Percentiles rank a stretch among this genome's conserved stretches.
Evolutionary conservation across 2,888 invertebrate genomes (phyloP).

Genomic region (Agriopis leucophaearia): DNA sequence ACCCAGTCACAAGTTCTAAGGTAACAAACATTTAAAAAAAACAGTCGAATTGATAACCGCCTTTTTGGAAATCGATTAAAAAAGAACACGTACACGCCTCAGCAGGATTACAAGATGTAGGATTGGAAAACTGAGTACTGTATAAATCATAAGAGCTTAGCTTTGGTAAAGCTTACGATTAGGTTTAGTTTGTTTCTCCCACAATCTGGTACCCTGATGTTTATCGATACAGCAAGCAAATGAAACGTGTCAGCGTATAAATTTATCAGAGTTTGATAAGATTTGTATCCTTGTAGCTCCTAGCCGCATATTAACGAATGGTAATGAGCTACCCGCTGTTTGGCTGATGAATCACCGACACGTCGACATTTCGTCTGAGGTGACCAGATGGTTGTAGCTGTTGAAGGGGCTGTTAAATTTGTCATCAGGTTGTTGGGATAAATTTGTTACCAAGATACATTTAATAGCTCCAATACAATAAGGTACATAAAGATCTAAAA

Average conservation of each 20-base stretch:
- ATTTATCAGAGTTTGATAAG: conserved; percentile 64
- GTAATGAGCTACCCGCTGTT: conserved; percentile 53
- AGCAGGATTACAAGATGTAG: too few relatives aligned
- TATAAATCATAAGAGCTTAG: background rate
- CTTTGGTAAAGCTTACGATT: conserved; percentile 7
- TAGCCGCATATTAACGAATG: conserved; percentile 52
- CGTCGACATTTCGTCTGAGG: conserved; percentile 47
- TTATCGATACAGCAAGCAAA: conserved; percentile 60
- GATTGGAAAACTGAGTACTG: too few relatives aligned
- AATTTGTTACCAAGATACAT: background rate
- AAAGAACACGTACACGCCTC: too few relatives aligned
- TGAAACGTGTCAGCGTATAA: conserved; percentile 65
- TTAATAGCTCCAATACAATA: background rate
- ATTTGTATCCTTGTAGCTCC: conserved; percentile 58
- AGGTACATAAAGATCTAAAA: background rate
- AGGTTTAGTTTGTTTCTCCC: conserved; percentile 7
- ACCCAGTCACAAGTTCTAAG: too few relatives aligned
- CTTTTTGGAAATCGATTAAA: too few relatives aligned
- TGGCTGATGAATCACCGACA: conserved; percentile 58
- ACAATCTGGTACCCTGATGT: conserved; percentile 51
- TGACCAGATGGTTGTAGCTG: conserved; percentile 22
- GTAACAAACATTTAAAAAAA: too few relatives aligned
- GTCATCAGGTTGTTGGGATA: conserved; percentile 1
- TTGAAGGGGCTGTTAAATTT: conserved; percentile 16
- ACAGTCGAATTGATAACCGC: too few relatives aligned